phyloP scores from a whole-genome alignment of 2,888 invertebrate genomes.

The Drosophila borealis region DNA sequence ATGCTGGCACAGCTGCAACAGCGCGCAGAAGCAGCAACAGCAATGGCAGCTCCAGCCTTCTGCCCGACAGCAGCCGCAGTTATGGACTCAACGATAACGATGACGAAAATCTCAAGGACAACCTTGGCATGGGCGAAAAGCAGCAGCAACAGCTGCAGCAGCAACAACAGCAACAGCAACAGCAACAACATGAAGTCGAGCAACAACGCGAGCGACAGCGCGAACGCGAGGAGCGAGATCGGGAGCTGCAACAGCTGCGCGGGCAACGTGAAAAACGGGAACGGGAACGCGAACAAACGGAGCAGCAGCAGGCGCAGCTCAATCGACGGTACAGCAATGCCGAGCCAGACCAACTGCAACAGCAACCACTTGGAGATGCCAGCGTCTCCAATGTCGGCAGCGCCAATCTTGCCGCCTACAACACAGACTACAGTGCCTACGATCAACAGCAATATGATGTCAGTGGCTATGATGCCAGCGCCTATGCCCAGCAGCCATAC shows the following conservation, averaged over 20 bases:
- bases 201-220: constrained; percentile 48
- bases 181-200: constrained; percentile 54
- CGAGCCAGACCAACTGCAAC: constrained; percentile 40
- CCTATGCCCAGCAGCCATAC: constrained; percentile 77
- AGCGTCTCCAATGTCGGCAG: constrained; percentile 61
- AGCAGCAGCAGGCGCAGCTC: constrained; percentile 58
- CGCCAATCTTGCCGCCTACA: constrained; percentile 73
- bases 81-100: constrained; percentile 82
- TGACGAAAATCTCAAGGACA: constrained; percentile 85
- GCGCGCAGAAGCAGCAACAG: constrained; percentile 45
- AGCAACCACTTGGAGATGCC: constrained; percentile 45
- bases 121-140: constrained; percentile 83
- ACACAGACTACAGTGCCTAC: constrained; percentile 82
- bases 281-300: constrained; percentile 69
- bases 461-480: constrained; percentile 75
- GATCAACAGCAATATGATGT: constrained; percentile 83
- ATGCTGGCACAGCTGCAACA: constrained; percentile 57
- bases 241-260: constrained; percentile 53
- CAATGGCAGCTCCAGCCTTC: constrained; percentile 41
- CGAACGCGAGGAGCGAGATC: constrained; percentile 60
- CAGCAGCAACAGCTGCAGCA: constrained; percentile 72
- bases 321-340: constrained; percentile 58
- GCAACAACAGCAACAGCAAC: constrained; percentile 35
- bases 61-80: constrained; percentile 57
- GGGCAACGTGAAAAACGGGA: constrained; percentile 67